These are phyloP conservation scores for Callimorpha dominula DNA, from an alignment of 2,888 invertebrate species.

Conservation along the genomic window DNA sequence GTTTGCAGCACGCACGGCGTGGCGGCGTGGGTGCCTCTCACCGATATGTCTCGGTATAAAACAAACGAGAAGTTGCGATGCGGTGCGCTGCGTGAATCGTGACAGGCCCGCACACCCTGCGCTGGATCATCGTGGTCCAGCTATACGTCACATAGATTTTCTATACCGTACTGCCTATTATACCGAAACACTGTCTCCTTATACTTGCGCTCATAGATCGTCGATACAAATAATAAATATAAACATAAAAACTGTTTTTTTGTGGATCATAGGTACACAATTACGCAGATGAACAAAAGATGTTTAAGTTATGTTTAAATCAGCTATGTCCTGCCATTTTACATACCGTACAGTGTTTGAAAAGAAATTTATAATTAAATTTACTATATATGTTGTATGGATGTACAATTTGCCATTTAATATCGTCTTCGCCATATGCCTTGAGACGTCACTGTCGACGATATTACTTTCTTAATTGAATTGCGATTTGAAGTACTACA, in stretches of 20 bases:
- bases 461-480: not conserved
- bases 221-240: not conserved
- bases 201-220: not conserved
- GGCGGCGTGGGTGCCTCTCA: conserved; percentile 58
- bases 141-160: conserved; percentile 18
- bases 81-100: conserved; percentile 65
- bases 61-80: conserved; percentile 58
- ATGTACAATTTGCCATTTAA: not conserved
- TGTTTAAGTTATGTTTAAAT: too few species aligned
- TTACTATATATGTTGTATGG: not conserved
- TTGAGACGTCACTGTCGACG: not conserved
- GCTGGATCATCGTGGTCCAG: conserved; percentile 31
- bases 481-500: not conserved
- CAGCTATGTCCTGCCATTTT: too few species aligned
- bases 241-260: too few species aligned
- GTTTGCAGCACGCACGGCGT: conserved; percentile 50
- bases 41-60: conserved; percentile 60
- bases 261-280: too few species aligned
- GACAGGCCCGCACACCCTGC: conserved; percentile 64
- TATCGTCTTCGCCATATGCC: not conserved
- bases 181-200: not conserved
- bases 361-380: not conserved
- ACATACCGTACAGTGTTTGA: not conserved
- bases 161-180: conserved; percentile 8
- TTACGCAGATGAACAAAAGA: too few species aligned